These are phyloP conservation scores for Megalops atlanticus DNA, from an alignment of 2,113 vertebrate species.

Conservation along the genomic window DNA sequence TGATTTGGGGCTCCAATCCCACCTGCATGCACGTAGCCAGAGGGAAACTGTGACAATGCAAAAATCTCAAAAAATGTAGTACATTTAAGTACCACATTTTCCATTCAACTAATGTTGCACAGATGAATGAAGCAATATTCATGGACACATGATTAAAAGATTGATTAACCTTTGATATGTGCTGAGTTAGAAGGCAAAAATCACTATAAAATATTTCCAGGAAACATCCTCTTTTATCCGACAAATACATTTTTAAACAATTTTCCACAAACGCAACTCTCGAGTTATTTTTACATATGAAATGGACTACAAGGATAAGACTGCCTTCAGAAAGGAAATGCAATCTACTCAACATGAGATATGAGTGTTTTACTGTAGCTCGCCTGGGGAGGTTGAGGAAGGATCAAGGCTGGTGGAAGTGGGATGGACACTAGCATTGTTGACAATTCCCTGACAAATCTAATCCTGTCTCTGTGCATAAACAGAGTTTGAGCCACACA, in stretches of 20 bases:
- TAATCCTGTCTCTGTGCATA: constrained; percentile 69
- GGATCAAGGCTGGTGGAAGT: constrained; percentile 68
- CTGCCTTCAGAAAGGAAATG: constrained; percentile 17
- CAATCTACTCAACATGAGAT: constrained; percentile 18
- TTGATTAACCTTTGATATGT: neutral
- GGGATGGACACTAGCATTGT: constrained; percentile 73
- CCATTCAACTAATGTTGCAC: neutral
- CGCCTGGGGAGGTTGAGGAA: constrained; percentile 62
- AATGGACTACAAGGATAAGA: constrained; percentile 22
- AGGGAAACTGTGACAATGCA: constrained; percentile 75
- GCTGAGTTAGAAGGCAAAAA: neutral
- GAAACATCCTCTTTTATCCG: neutral
- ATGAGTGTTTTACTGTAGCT: constrained; percentile 61
- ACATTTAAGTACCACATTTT: no score
- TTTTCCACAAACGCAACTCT: neutral
- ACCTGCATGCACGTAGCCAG: constrained; percentile 62
- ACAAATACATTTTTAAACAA: neutral
- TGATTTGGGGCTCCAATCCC: constrained; percentile 39
- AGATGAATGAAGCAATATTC: neutral
- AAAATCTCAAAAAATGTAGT: constrained; percentile 48
- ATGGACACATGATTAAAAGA: neutral
- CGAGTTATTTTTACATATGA: constrained; percentile 16
- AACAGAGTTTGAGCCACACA: constrained; percentile 66
- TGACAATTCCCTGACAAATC: constrained; percentile 77
- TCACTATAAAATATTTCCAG: neutral